A percentile compares a stretch with the other conserved stretches of the same genome.
These are phyloP conservation scores for Spongia lamella DNA, from an alignment of 37 sponge, comb jelly and placozoan genomes.

Conservation along the genomic window DNA sequence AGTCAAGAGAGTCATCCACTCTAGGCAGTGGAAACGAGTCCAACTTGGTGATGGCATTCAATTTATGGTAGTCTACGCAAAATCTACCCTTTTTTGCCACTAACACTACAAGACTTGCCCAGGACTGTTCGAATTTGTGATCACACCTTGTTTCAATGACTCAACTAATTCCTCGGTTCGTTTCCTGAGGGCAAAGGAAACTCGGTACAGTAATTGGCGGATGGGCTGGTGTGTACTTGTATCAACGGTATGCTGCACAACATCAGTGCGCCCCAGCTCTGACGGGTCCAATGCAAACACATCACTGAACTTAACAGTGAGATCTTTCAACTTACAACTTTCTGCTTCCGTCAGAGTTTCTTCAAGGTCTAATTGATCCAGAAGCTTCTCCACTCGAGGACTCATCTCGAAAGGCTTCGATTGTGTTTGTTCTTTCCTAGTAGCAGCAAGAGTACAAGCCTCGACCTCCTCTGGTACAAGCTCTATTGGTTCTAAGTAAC, in stretches of 20 bases:
- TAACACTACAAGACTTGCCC: no score
- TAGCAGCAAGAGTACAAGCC: no score
- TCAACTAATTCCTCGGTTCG: background rate
- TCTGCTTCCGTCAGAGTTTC: background rate
- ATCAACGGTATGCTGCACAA: background rate
- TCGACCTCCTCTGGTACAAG: no score
- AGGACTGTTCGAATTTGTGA: constrained; percentile 11
- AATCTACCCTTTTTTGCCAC: background rate
- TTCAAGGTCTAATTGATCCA: background rate
- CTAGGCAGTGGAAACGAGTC: constrained; percentile 3
- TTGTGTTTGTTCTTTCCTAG: no score
- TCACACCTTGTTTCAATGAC: constrained; percentile 3
- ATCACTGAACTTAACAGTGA: background rate
- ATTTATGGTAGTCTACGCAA: constrained; percentile 1
- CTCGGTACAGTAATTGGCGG: no score
- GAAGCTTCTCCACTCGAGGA: no score
- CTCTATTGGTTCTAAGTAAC: background rate
- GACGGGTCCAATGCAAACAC: constrained; percentile 2
- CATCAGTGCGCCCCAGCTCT: constrained; percentile 16
- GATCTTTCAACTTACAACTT: background rate
- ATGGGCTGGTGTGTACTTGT: no score
- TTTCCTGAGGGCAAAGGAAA: background rate
- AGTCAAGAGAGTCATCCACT: constrained; percentile 6
- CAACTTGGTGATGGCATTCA: constrained; percentile 6
- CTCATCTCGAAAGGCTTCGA: no score